Conservation (phyloP, 2,888 invertebrate genomes). For the Drosophila peninsularis region DNA sequence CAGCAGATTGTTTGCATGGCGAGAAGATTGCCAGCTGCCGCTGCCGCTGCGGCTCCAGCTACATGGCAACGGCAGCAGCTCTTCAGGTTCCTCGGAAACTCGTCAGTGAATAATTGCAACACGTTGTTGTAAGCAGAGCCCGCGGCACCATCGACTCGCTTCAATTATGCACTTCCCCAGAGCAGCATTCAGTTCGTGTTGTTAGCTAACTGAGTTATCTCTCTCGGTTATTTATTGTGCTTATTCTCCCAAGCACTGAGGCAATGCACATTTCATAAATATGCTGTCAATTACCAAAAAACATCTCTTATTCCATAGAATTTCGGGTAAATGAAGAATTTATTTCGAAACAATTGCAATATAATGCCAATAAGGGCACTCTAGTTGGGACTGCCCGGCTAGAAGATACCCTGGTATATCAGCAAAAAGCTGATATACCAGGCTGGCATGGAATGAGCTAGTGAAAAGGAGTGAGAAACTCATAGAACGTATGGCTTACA, state of each 20-base stretch:
- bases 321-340: background rate
- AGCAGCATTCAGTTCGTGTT: constrained; percentile 11
- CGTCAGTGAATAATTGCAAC: constrained; percentile 74
- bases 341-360: background rate
- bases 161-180: constrained; percentile 46
- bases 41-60: background rate
- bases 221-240: background rate
- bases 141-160: constrained; percentile 42
- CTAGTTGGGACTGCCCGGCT: no score
- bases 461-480: no score
- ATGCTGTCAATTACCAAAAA: background rate
- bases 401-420: no score
- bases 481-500: no score
- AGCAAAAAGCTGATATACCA: no score
- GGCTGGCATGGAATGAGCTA: no score
- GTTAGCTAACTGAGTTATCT: constrained; percentile 33
- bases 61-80: background rate
- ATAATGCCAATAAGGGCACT: no score
- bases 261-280: constrained; percentile 1
- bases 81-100: constrained; percentile 6
- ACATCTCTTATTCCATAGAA: background rate
- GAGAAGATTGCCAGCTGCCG: constrained; percentile 45
- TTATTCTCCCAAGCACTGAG: background rate
- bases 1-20: constrained; percentile 61
- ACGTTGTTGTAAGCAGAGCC: constrained; percentile 65